Evolutionary conservation across 2,113 vertebrate species (phyloP), one percentile per base, ranked within the genome.

Genomic region (Mustela lutreola): DNA sequence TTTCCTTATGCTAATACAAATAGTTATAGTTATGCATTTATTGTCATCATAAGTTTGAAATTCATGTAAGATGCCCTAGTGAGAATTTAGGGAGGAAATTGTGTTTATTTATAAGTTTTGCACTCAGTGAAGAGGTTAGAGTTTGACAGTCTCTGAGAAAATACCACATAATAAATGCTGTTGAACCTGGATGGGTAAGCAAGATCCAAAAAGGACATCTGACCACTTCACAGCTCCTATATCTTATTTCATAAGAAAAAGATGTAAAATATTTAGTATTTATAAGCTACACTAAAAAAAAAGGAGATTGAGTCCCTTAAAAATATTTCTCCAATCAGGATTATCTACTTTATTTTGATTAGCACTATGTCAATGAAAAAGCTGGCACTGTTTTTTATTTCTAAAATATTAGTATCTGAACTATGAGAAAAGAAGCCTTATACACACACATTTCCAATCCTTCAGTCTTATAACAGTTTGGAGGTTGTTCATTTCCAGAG

Each of bases 311-410:
- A 82, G 16, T 67, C 5, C 9, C 26, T n/a, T 76, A 96, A 84
- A 89, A 88, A 58, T 76, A 63, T 75, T 85, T 90, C 33, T 62
- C 2, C 19, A 63, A 63, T 80, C 15, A 86, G 80, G 6, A 50
- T 24, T 45, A 81, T 3, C 4, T 19, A 53, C 4, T 31, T 75
- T 85, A 86, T 76, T 50, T 76, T 50, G 8, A 89, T 80, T 62
- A 93, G 81, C 81, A 78, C 22, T 81, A 63, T 79, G 7, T 86
- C 26, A 86, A 60, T 53, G 48, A 45, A 58, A 96, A 94, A 62
- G 45, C 10, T 93, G 65, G 45, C 50, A 70, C 26, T 31, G 6
- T 5, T 48, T 90, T 90, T 79, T 63, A 62, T 45, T 81, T 62
- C 0, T 81, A 67, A 92, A 87, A 53, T 70, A 87, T 62, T 81